Base-by-base conservation (phyloP, 2,888 invertebrate genomes). In the Sminthurides aquaticus region DNA sequence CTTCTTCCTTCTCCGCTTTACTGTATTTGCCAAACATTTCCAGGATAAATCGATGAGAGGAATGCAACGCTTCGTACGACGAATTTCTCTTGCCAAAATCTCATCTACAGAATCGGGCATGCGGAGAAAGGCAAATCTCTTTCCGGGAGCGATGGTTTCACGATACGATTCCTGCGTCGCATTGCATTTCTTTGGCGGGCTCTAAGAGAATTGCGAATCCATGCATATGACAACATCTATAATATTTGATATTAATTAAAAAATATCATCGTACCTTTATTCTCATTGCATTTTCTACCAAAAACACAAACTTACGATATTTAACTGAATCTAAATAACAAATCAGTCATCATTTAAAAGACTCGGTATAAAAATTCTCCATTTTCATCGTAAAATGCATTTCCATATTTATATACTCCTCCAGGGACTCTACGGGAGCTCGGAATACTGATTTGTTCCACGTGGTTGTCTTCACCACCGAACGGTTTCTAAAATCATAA, bases 361-460 rank as follows among this genome's bases (percentile, higher is more conserved):
- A 90, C 87, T 75, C 89, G 82, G 77, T 90, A 91, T 64, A 91
- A 80, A 80, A 91, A 89, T 77, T 81, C 82, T 0, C 91, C 91
- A 81, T 90, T 87, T 77, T 86, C 83, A 76, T 90, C 88, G 78
- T 91, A 91, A 77, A 85, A 91, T 74, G 87, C 87, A 78, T 91
- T 89, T 69, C 87, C 84, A 0, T 90, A 81, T 79, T 86, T 87
- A 76, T 89, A 91, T 8, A 86, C 86, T 54, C 82, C 84, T 27
- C 86, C 87, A 75, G 78, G 79, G 72, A 84, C 84, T 72, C 82
- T 83, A 43, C 84, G 80, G 25, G 84, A 82, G 73, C 82, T 83
- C 2, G 90, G 89, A 69, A 91, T 89, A 71, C 81, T 81, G 68
- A 91, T 89, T 75, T 80, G 56, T 18, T 65, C 74, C 18, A 3